phyloP scores from a whole-genome alignment of 2,888 invertebrate genomes.

The Seira musarum region DNA sequence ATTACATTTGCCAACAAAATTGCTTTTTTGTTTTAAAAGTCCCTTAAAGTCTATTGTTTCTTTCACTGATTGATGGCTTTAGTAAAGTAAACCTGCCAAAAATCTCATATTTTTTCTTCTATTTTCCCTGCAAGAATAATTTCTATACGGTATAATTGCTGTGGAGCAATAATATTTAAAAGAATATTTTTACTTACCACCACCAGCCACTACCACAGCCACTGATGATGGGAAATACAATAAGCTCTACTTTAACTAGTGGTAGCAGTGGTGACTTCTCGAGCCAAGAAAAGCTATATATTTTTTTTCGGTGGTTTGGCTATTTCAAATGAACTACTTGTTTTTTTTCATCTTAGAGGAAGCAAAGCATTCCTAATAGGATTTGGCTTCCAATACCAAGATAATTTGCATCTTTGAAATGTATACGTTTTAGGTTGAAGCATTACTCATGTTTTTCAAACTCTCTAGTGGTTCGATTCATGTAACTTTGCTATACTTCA shows the following conservation, averaged over 20 bases:
- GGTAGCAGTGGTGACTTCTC: background rate
- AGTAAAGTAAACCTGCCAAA: no score
- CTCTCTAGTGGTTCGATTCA: background rate
- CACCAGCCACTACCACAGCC: constrained; percentile 4
- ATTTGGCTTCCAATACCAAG: background rate
- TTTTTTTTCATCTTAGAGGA: background rate
- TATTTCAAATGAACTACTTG: background rate
- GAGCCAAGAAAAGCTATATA: constrained; percentile 1
- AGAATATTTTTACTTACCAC: background rate
- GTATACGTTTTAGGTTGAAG: background rate
- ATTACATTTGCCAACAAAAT: background rate
- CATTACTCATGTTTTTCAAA: background rate
- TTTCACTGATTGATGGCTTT: no score
- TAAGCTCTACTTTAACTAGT: background rate
- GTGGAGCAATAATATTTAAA: no score
- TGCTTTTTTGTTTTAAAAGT: no score
- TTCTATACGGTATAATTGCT: no score
- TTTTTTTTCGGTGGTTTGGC: background rate
- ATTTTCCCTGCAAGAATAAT: no score
- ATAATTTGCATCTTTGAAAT: background rate
- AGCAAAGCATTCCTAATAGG: background rate
- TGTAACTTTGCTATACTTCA: background rate
- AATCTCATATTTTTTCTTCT: no score
- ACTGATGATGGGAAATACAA: background rate
- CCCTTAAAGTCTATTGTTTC: no score